Base-by-base conservation (phyloP, 2,797 vertebrate species). In the Poeciliopsis gracilis region DNA sequence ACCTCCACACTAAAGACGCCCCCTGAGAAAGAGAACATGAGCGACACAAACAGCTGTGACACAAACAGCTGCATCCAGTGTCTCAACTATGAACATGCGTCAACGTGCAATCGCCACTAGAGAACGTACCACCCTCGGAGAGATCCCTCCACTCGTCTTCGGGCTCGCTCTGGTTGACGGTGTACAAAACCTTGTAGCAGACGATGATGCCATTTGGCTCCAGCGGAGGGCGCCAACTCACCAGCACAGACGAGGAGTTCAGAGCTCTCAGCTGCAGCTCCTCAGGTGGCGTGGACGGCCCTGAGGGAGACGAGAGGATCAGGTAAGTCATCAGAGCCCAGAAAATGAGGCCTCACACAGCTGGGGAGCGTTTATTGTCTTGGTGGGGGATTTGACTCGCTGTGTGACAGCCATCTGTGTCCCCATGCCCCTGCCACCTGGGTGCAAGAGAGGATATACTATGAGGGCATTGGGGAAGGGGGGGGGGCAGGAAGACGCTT, bases 201-300 rank as follows among this genome's bases (percentile, higher is more conserved):
- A 96, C 87, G 1, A 99, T 97, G 86, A 98, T 95, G 16, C 98
- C 98, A 0, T 99, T 99, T 33, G 98, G 96, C 89, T 99, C 97
- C 5, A 96, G 91, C 0, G 98, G 98, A 41, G 97, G 98, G 83
- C 96, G 97, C 98, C 98, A 99, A 92, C 96, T 97, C 89, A 97
- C 96, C 91, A 97, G 95, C 15, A 99, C 97, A 0, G 97, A 96
- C 0, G 96, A 97, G 0, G 97, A 96, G 66, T 97, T 97, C 87
- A 98, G 91, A 0, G 96, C 95, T 28, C 95, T 98, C 90, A 99
- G 94, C 85, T 97, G 95, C 87, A 99, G 93, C 87, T 99, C 97
- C 0, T 97, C 96, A 0, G 98, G 98, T 81, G 98, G 97, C 0
- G 97, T 96, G 0, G 96, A 97, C 18, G 98, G 98, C 78, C 97